Evolutionary conservation across 2,113 vertebrate species (phyloP), one percentile per base, ranked within the genome.

Genomic region (Tachysurus vachellii): DNA sequence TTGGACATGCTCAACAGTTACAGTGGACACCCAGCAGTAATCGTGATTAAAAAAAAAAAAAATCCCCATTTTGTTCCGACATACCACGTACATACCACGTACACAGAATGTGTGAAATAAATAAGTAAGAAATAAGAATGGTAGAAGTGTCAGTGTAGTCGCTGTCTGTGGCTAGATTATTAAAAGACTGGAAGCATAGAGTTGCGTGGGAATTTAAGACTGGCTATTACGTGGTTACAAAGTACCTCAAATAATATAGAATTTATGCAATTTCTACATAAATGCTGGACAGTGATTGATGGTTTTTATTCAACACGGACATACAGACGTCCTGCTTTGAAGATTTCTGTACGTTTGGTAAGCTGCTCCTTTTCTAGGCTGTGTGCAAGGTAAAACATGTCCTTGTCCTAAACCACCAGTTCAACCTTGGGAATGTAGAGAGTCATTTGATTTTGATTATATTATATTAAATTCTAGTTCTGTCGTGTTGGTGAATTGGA

Each of bases 41-140:
- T 73, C 47, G 64, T 88, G 10, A 83, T 66, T 68, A 16, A 70
- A 36, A 13, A 21, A 23, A 62, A 81, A 31, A 44, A 14, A 56
- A 59, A 59, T 68, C 44, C 26, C 28, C 17, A 13, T 56, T 88
- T 90, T 85, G 87, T 88, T 90, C 89, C 81, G 70, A 90, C 85
- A 86, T 88, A 90, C 84, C 79, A 85, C 68, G 73, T 76, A 90
- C 85, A 86, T 88, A 90, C 84, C 79, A 85, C 68, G 73, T 76
- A 89, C 85, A 88, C 87, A 90, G 66, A 82, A 86, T 76, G 82
- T 84, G 76, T 80, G 50, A 86, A 86, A 88, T 86, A 87, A 87
- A 90, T 86, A 89, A 80, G 84, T 80, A 85, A 86, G 86, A 87
- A 90, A 70, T 66, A 88, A 86, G 85, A 85, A 88, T 79, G 89